These are phyloP conservation scores for Amphilophus citrinellus DNA, from an alignment of 2,113 vertebrate species.

Conservation along the genomic window DNA sequence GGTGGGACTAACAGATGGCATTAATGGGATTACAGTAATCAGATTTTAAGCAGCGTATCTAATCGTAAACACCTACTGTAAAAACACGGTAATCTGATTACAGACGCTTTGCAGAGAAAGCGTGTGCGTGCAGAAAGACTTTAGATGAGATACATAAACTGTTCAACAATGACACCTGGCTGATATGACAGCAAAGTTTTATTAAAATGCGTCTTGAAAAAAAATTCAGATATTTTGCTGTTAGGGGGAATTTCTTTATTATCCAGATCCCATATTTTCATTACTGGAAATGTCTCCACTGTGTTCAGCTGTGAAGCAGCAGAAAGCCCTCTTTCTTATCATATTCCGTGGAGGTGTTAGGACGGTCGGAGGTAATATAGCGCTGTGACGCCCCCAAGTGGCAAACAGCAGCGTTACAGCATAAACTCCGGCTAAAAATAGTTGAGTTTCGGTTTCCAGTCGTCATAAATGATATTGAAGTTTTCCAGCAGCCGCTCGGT, in stretches of 20 bases:
- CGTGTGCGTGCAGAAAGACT: not conserved
- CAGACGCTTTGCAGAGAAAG: not conserved
- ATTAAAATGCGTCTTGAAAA: too few relatives aligned
- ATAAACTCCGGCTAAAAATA: accelerated
- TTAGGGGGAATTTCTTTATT: too few relatives aligned
- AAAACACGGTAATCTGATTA: conserved; percentile 16
- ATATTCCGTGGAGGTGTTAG: not conserved
- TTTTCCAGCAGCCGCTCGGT: not conserved
- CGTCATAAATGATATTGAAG: not conserved
- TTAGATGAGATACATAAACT: not conserved
- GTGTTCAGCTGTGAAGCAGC: not conserved
- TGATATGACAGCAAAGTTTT: too few relatives aligned
- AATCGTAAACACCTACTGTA: not conserved
- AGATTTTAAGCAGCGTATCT: conserved; percentile 3
- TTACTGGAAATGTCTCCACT: not conserved
- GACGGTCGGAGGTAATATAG: not conserved
- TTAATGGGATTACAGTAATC: conserved; percentile 21
- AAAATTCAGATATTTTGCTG: too few relatives aligned
- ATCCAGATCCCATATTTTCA: too few relatives aligned
- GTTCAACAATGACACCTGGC: too few relatives aligned
- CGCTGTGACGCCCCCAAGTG: conserved; percentile 11
- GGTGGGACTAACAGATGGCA: not conserved
- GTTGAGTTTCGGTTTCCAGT: conserved; percentile 79
- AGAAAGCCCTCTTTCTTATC: not conserved
- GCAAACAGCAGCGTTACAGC: not conserved